These are phyloP conservation scores for Eptesicus fuscus DNA, from an alignment of 2,113 vertebrate genomes.

Conservation along the genomic window DNA sequence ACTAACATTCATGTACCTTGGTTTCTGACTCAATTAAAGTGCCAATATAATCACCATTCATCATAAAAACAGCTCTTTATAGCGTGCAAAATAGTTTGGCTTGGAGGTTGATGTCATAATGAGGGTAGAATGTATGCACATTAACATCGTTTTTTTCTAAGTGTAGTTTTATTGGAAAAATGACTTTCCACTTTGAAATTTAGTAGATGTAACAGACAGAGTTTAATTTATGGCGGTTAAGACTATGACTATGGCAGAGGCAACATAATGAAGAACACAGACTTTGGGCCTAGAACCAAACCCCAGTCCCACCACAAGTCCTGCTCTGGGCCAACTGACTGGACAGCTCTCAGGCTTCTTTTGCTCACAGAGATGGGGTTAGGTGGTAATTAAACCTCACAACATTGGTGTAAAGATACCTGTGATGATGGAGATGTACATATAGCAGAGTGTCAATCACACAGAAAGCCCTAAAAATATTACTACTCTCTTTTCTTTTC, in stretches of 20 bases:
- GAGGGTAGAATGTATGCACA: conserved; percentile 68
- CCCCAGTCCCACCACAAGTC: not conserved
- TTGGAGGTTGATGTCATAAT: conserved; percentile 73
- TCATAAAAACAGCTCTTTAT: conserved; percentile 71
- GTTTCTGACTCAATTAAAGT: conserved; percentile 75
- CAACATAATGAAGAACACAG: conserved; percentile 35
- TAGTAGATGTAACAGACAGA: conserved; percentile 61
- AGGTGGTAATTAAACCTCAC: not conserved
- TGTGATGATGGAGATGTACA: not conserved
- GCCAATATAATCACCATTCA: conserved; percentile 71
- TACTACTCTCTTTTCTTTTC: not conserved
- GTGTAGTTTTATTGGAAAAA: conserved; percentile 73
- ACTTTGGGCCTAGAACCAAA: not conserved
- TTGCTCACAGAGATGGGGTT: not conserved
- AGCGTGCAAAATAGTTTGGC: conserved; percentile 61
- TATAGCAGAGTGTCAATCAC: not conserved
- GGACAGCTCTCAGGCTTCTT: not conserved
- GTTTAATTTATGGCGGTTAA: conserved; percentile 63
- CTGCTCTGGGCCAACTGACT: not conserved
- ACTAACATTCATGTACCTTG: conserved; percentile 54
- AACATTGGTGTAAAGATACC: not conserved
- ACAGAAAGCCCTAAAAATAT: not conserved
- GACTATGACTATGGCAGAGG: not conserved
- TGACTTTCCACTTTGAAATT: conserved; percentile 75
- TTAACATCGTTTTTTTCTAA: conserved; percentile 64